Evolutionary conservation across 2,797 vertebrate species (phyloP).

Genomic region (Gymnothorax javanicus): DNA sequence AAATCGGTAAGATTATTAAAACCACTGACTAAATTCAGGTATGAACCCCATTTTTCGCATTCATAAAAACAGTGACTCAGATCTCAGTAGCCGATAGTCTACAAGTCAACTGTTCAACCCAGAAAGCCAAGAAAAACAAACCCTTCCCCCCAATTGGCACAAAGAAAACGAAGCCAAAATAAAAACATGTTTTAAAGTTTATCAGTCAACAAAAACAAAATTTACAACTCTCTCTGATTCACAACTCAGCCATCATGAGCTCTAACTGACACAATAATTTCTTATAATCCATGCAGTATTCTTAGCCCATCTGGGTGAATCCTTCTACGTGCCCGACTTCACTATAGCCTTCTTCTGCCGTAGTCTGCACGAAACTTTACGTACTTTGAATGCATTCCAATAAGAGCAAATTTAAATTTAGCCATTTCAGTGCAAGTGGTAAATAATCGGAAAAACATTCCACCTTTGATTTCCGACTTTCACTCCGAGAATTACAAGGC

Average conservation of each 20-base stretch:
- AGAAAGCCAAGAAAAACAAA: not conserved
- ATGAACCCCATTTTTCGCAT: not conserved
- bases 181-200: constrained; percentile 1
- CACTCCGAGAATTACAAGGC: not conserved
- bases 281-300: not conserved
- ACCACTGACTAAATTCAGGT: not conserved
- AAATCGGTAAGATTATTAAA: not conserved
- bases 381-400: not conserved
- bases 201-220: not conserved
- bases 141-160: constrained; percentile 1
- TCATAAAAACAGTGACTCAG: not conserved
- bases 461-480: not conserved
- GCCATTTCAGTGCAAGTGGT: not conserved
- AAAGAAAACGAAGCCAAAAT: not conserved
- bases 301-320: not conserved
- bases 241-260: not conserved
- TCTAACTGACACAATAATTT: not conserved
- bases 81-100: not conserved
- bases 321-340: not conserved
- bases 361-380: not conserved
- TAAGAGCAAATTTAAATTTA: not conserved
- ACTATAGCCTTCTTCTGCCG: not conserved
- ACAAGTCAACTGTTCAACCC: not conserved
- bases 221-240: not conserved
- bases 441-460: not conserved